Evolutionary conservation across 2,797 vertebrate species (phyloP).

Genomic region (Karalla daura): DNA sequence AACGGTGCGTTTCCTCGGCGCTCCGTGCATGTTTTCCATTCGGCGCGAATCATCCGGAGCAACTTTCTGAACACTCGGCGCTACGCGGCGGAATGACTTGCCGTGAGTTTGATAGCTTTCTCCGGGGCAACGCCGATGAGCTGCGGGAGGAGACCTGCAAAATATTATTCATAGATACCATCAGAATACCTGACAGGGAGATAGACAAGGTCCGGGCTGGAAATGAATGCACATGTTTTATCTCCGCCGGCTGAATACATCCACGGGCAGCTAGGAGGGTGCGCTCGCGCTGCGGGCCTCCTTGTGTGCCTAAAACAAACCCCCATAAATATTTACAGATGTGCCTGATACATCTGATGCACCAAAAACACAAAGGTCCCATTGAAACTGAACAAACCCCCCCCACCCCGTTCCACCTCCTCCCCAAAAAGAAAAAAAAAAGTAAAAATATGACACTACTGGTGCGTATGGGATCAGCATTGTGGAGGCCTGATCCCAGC

Average conservation of each 20-base stretch:
- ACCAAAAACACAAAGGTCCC: slow-evolving; percentile 68
- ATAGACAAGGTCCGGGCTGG: slow-evolving; percentile 41
- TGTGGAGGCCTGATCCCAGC: slow-evolving; percentile 63
- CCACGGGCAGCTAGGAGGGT: slow-evolving; percentile 67
- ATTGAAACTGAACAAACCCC: slow-evolving; percentile 68
- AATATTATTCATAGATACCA: slow-evolving; percentile 83
- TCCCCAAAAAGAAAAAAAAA: too few species aligned
- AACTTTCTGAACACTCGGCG: slow-evolving; percentile 60
- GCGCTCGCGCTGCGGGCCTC: slow-evolving; percentile 68
- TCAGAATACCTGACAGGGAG: slow-evolving; percentile 70
- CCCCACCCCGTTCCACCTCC: too few species aligned
- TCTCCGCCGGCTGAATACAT: slow-evolving; percentile 61
- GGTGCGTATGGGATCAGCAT: slow-evolving; percentile 65
- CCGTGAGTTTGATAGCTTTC: slow-evolving; percentile 99
- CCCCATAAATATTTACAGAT: slow-evolving; percentile 82
- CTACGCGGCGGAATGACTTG: slow-evolving; percentile 86
- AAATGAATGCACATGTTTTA: slow-evolving; percentile 69
- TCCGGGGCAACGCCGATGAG: slow-evolving; percentile 98
- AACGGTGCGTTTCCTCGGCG: slow-evolving; percentile 37
- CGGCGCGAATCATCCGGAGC: slow-evolving; percentile 52
- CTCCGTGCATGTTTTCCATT: slow-evolving; percentile 65
- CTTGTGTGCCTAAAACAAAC: slow-evolving; percentile 71
- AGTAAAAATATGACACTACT: slow-evolving; percentile 73
- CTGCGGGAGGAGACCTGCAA: slow-evolving; percentile 95
- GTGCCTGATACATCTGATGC: slow-evolving; percentile 71